Evolutionary conservation across 2,888 invertebrate genomes (phyloP), one percentile per base, ranked within the genome.

Genomic region (Geotrupes spiniger): DNA sequence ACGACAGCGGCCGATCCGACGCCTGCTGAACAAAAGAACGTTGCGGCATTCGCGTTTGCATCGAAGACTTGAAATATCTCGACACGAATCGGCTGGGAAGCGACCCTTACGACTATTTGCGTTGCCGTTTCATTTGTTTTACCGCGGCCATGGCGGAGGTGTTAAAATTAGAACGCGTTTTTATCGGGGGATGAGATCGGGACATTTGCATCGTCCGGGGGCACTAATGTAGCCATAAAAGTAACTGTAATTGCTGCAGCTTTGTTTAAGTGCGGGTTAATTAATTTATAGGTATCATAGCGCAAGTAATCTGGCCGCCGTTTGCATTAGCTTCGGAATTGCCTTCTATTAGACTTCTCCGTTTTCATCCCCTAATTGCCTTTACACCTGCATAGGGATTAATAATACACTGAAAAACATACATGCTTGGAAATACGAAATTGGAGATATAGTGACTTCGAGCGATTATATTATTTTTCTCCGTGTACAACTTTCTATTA

Each of bases 171-270:
- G 36, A 40, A 36, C 25, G 46, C 36, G 25, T 41, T 46, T 46
- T 46, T 46, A 46, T 46, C 46, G 46, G 40, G 26, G 41, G 40
- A 36, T 36, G 40, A 27, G 25, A 40, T 40, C 41, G 31, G 28
- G 37, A 46, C 42, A 51, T 51, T 51, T 51, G 51, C 51, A 51
- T 51, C 52, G 46, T 50, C 44, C 46, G 46, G 49, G 53, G 49
- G 47, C 54, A 45, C 49, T 51, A 59, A 60, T 60, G 59, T 51
- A 53, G 50, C 53, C 54, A 57, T 61, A 61, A 61, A 61, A 61
- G 61, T 61, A 56, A 59, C 51, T 59, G 56, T 60, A 60, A 60
- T 59, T 59, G 59, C 52, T 43, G 54, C 52, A 59, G 60, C 58
- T 60, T 60, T 59, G 57, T 57, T 53, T 56, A 60, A 60, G 54